Evolutionary conservation across 2,113 vertebrate genomes (phyloP).

Genomic region (Asarcornis scutulata): DNA sequence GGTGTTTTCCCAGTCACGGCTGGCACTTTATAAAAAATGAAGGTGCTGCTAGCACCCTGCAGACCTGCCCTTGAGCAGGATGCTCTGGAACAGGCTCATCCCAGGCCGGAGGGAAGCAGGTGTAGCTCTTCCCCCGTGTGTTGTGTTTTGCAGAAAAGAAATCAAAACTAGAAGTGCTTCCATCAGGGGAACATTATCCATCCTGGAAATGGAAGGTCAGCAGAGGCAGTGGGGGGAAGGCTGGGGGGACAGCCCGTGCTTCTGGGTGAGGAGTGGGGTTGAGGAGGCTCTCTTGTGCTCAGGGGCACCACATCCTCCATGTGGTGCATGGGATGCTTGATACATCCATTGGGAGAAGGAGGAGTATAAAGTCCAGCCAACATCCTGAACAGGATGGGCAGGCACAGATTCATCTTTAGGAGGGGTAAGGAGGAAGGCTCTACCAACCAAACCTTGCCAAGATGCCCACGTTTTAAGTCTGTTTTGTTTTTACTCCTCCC

Average conservation of each 20-base stretch:
- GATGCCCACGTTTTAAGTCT: neutral
- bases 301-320: neutral
- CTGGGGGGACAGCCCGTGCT: neutral
- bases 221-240: accelerated
- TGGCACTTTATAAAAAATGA: neutral
- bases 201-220: neutral
- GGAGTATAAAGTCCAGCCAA: neutral
- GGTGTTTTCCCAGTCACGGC: constrained; percentile 1
- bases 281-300: neutral
- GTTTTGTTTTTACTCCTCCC: neutral
- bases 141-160: neutral
- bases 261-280: neutral
- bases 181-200: neutral
- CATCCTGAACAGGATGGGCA: neutral
- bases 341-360: neutral
- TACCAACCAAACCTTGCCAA: neutral
- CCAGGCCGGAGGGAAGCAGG: neutral
- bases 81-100: neutral
- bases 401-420: neutral
- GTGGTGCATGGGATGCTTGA: accelerated
- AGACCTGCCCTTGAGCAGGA: neutral
- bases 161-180: neutral
- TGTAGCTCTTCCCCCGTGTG: neutral
- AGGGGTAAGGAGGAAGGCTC: neutral
- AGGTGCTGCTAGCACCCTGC: neutral